Evolutionary conservation across 2,888 invertebrate species (phyloP), one percentile per base, ranked within the genome.

Genomic region (Ctenicera cuprea): DNA sequence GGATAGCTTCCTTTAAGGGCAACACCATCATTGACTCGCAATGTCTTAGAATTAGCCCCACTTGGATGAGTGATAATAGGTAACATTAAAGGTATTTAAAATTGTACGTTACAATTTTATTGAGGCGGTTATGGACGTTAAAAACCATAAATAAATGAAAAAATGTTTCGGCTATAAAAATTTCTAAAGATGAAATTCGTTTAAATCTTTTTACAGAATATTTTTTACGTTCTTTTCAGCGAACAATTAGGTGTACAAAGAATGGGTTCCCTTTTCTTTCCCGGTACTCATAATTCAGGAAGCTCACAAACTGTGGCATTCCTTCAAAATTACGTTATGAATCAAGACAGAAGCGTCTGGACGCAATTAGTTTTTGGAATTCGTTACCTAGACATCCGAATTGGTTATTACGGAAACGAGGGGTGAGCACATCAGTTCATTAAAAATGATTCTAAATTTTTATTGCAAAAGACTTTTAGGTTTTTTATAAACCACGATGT

Each of bases 361-460:
- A 91, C 92, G 0, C 96, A 96, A 83, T 89, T 96, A n/a, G 93
- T 94, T 0, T 93, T 94, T 83, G 96, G 96, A 65, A 92, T 95
- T 81, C 89, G 96, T 82, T 95, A 94, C 86, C 88, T 96, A 62
- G 95, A 96, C 85, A 90, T 96, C 67, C 91, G 95, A 80, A 90
- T 96, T 76, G 95, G 94, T 75, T 94, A 91, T 86, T 94, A 91
- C 78, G 82, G 81, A 71, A 77, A 78, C 12, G 79, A 80, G 50
- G 80, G 81, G 79, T 81, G 72, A 75, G 76, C 66, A 14, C 5
- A 64, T 0, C 11, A 2, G 26, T 22, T 62, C n/a, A 26, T 7
- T 48, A 5, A 11, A 38, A 22, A 37, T 1, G 43, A 38, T 52
- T 12, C 1, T 18, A 50, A 30, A 54, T 38, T 57, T 18, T 48